Evolutionary conservation across 2,888 invertebrate genomes (phyloP), one percentile per base, ranked within the genome.

Genomic region (Tyria jacobaeae): DNA sequence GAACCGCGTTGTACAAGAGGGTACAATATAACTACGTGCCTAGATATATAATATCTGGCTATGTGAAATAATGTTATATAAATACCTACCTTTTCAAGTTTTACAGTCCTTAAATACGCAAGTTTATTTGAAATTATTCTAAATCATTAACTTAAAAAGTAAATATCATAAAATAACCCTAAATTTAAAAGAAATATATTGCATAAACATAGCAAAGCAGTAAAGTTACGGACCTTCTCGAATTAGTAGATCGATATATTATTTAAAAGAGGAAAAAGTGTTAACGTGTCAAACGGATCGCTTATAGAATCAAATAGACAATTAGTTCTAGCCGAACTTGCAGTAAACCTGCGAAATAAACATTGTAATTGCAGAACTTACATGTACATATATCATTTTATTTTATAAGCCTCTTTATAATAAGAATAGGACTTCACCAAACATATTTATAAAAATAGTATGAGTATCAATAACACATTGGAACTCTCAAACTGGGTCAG

Each of bases 401-500:
- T n/a, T n/a, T n/a, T n/a, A 10, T 44, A 21, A 12, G 12, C 12
- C 12, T 9, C 10, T 21, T 17, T 17, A 17, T 3, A 3, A 44
- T 21, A 44, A 21, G 12, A 44, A 44, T 12, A 44, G 44, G 4
- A 12, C 10, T 44, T 21, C 27, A 2, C 21, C 55, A 60, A 62
- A 59, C 21, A 25, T 51, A 35, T 54, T 39, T 55, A 41, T 31
- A 31, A 61, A 57, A 41, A 50, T 50, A 49, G 37, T 57, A 64
- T 62, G 48, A 68, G 69, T 68, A 68, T 71, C 73, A n/a, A n/a
- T n/a, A n/a, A n/a, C n/a, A n/a, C n/a, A 79, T 78, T 60, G 60
- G 71, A 62, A 53, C 69, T 79, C 79, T 76, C 82, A 82, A 92
- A 89, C 76, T 92, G 81, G 92, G 92, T 92, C 91, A 93, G 81